Evolutionary conservation across 1,140 invertebrate genomes (phyloP).

Genomic region (Dufourea novaeangliae): DNA sequence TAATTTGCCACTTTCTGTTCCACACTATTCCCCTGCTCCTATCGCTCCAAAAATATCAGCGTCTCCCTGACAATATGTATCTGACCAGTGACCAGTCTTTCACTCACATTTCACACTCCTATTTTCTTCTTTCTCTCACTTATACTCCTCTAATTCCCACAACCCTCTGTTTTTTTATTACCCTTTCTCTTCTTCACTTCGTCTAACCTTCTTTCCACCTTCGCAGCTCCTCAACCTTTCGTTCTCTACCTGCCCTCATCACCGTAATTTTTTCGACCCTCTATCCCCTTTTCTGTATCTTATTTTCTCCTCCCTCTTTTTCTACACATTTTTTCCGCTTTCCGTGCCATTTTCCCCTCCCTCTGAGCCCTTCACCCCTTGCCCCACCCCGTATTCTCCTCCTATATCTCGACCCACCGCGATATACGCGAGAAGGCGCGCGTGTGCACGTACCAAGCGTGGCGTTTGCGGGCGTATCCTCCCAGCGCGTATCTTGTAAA

Average conservation of each 20-base stretch:
- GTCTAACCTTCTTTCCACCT: not conserved
- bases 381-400: slow-evolving; percentile 8
- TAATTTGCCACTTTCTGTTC: too few relatives aligned
- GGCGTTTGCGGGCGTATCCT: slow-evolving; percentile 14
- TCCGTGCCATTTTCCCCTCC: not conserved
- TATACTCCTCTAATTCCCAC: too few relatives aligned
- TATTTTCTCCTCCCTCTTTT: slow-evolving; percentile 21
- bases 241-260: not conserved
- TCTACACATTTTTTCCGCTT: not conserved
- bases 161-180: too few relatives aligned
- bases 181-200: not conserved
- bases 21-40: too few relatives aligned
- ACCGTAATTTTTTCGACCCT: slow-evolving; percentile 14
- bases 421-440: not conserved
- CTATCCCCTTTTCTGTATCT: not conserved
- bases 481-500: slow-evolving; percentile 55
- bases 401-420: not conserved
- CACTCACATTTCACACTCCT: too few relatives aligned
- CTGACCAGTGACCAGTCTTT: too few relatives aligned
- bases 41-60: too few relatives aligned
- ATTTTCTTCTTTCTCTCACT: too few relatives aligned
- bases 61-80: too few relatives aligned
- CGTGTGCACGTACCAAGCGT: not conserved
- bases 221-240: not conserved
- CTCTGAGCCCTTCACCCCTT: not conserved